A percentile compares a stretch with the other conserved stretches of the same genome.
Conservation (phyloP, 1,140 invertebrate species). For the Matsumurasca onukii region DNA sequence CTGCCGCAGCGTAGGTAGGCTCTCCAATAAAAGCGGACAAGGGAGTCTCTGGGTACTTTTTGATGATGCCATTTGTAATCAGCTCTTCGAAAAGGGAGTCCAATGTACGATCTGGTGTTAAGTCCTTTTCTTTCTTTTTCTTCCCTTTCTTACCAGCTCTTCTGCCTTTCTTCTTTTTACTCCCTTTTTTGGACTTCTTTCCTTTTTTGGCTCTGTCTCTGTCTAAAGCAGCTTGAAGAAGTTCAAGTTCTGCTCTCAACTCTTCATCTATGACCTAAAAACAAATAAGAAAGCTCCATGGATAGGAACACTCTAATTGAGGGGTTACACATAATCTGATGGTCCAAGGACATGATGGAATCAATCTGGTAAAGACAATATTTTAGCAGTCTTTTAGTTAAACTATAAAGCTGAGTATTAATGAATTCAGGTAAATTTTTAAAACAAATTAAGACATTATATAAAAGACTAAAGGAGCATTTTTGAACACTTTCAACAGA, state of each 20-base stretch:
- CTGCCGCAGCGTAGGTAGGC: constrained; percentile 65
- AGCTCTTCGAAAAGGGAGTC: constrained; percentile 92
- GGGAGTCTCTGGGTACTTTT: constrained; percentile 68
- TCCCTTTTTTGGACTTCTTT: constrained; percentile 75
- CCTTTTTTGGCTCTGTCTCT: constrained; percentile 61
- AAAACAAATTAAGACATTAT: too few species aligned
- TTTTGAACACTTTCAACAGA: too few species aligned
- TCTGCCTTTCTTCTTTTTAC: constrained; percentile 77
- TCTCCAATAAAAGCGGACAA: constrained; percentile 80
- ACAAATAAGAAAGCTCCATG: too few species aligned
- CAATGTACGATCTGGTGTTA: constrained; percentile 87
- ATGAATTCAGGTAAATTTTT: too few species aligned
- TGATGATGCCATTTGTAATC: constrained; percentile 86
- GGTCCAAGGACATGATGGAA: too few species aligned
- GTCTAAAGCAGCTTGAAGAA: constrained; percentile 63
- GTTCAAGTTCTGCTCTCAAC: constrained; percentile 79
- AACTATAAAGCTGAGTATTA: too few species aligned
- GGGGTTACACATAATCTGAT: too few species aligned
- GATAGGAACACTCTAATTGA: too few species aligned
- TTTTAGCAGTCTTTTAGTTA: too few species aligned
- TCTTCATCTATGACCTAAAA: constrained; percentile 72
- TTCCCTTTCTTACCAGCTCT: constrained; percentile 83
- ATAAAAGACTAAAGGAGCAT: too few species aligned
- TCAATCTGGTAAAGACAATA: too few species aligned
- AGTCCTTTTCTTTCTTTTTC: constrained; percentile 94